Evolutionary conservation across 2,888 invertebrate genomes (phyloP), one percentile per base, ranked within the genome.

Genomic region (Agrypnus murinus): DNA sequence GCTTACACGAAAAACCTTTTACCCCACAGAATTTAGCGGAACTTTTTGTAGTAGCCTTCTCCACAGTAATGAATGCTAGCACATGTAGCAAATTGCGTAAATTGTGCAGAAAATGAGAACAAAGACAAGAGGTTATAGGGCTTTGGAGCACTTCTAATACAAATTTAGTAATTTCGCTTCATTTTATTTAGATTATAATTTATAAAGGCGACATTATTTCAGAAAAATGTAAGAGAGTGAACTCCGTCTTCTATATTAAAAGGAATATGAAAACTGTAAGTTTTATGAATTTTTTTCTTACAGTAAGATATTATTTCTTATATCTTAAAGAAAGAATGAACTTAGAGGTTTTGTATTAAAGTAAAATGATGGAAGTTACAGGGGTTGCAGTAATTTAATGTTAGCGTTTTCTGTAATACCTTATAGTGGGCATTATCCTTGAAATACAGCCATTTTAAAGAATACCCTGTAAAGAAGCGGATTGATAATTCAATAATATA

Each of bases 91-190:
- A 58, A 58, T 58, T 58, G 58, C 40, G 58, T 25, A 40, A 58
- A 58, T 58, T 58, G 58, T 58, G 38, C 25, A 58, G 58, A 58
- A 40, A 58, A 58, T 40, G 58, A 58, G 58, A 40, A 40, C 40
- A 25, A 17, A 19, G 25, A 40, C 58, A 58, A 19, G 58, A 38
- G 40, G 31, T 40, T 58, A 40, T 25, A 17, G 46, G 46, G 19
- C 5, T 46, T 12, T 12, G 17, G 19, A 17, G 19, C 46, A 9
- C 9, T 46, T 46, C 19, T 19, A 19, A 46, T 46, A 46, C 46
- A 45, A 45, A 45, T 46, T 46, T 46, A 46, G 46, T 17, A 46
- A 46, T 46, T 46, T 46, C 19, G 19, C 46, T 19, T 8, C 17
- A 46, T 17, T 17, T 19, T 10, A 19, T 46, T 46, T 46, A 10